Conservation (phyloP, 2,113 vertebrate genomes). For the Protobothrops flavoviridis region DNA sequence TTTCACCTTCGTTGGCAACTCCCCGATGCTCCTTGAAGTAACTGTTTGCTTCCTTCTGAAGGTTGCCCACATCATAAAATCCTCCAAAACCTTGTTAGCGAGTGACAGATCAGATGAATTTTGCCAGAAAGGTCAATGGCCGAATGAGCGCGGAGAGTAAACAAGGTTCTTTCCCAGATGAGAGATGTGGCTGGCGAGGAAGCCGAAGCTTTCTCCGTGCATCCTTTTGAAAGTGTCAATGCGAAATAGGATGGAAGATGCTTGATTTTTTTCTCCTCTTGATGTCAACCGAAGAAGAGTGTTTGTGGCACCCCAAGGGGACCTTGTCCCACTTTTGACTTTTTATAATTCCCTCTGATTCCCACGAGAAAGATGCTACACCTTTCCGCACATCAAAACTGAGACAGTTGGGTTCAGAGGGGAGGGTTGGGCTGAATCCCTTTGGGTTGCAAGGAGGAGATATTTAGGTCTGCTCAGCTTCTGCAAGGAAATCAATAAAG, state of each 20-base stretch:
- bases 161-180: neutral
- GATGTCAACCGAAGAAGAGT: neutral
- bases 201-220: neutral
- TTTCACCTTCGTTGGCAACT: neutral
- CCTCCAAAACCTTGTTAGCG: neutral
- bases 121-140: conserved; percentile 1
- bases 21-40: neutral
- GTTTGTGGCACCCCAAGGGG: neutral
- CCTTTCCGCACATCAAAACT: neutral
- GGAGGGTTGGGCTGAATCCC: neutral
- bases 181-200: no score
- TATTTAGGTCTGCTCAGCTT: neutral
- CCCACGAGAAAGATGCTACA: neutral
- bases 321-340: neutral
- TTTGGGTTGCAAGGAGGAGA: neutral
- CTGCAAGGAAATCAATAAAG: neutral
- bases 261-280: neutral
- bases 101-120: neutral
- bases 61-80: neutral
- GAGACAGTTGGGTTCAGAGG: neutral
- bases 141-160: neutral
- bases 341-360: neutral
- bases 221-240: neutral
- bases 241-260: neutral
- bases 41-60: neutral